These are phyloP conservation scores for Poliocrania exsul DNA, from an alignment of 2,797 vertebrate genomes.

Conservation along the genomic window DNA sequence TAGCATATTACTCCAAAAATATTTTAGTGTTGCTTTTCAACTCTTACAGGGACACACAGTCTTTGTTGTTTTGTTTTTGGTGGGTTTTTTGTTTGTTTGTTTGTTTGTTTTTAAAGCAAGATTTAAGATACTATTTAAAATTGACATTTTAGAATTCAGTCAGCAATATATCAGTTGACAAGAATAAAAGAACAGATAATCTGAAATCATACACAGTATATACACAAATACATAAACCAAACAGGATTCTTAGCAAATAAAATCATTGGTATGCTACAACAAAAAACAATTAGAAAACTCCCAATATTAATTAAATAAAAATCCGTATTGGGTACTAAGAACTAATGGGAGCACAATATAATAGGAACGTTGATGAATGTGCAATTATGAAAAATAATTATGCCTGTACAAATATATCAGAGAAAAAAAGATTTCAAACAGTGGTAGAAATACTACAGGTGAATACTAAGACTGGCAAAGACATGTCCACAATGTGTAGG, in stretches of 20 bases:
- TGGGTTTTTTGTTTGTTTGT: too few species aligned
- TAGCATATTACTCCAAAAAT: neutral
- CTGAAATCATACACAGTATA: neutral
- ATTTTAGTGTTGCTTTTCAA: neutral
- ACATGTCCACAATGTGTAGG: neutral
- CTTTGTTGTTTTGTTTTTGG: too few species aligned
- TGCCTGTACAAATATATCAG: rapidly evolving
- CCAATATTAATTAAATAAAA: neutral
- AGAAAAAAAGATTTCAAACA: neutral
- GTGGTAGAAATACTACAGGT: neutral
- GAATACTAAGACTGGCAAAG: neutral
- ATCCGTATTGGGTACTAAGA: neutral
- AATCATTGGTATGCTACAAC: neutral
- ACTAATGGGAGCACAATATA: neutral
- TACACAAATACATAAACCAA: neutral
- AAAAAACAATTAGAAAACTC: neutral
- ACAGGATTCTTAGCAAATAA: neutral
- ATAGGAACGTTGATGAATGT: neutral
- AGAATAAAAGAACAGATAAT: constrained; percentile 6
- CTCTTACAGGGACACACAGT: neutral
- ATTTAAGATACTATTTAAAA: neutral
- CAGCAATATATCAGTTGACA: neutral
- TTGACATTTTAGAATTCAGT: neutral
- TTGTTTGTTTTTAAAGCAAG: neutral
- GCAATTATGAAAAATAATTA: neutral